A percentile compares a stretch with the other conserved stretches of the same genome.
Conservation (phyloP, 2,113 vertebrate genomes). For the Colossoma macropomum region DNA sequence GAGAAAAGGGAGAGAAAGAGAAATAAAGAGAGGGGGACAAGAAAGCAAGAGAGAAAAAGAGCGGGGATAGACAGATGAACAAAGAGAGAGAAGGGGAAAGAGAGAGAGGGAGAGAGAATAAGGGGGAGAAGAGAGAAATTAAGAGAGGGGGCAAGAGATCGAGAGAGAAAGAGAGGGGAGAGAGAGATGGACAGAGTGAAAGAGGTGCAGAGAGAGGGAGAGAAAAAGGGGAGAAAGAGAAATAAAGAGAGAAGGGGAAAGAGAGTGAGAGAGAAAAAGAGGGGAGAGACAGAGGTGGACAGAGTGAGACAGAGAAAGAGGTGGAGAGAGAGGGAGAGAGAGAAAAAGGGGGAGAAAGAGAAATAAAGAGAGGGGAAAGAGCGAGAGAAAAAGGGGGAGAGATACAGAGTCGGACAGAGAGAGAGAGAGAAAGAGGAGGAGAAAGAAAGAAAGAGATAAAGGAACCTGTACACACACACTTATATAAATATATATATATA, state of each 20-base stretch:
- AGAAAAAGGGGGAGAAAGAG: neutral
- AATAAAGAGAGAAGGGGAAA: too few relatives aligned
- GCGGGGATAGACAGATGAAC: neutral
- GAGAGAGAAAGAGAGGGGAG: too few relatives aligned
- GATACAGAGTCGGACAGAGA: too few relatives aligned
- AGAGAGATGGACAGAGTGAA: too few relatives aligned
- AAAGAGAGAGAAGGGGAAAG: neutral
- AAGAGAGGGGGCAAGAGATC: neutral
- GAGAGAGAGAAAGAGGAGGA: conserved; percentile 6
- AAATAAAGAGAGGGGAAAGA: neutral
- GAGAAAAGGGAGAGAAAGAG: too few relatives aligned
- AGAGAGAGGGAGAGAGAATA: neutral
- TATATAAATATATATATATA: too few relatives aligned
- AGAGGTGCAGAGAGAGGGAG: neutral
- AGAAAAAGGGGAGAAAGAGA: too few relatives aligned
- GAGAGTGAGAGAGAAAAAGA: too few relatives aligned
- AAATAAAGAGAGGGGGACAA: neutral
- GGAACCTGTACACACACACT: too few relatives aligned
- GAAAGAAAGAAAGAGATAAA: conserved; percentile 20
- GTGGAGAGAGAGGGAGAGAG: neutral
- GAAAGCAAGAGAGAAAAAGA: too few relatives aligned
- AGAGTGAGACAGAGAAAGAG: neutral
- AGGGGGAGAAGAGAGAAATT: neutral
- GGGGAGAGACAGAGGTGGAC: too few relatives aligned
- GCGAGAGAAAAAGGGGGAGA: too few relatives aligned